Evolutionary conservation across 2,888 invertebrate genomes (phyloP).

Genomic region (Lathronympha strigana): DNA sequence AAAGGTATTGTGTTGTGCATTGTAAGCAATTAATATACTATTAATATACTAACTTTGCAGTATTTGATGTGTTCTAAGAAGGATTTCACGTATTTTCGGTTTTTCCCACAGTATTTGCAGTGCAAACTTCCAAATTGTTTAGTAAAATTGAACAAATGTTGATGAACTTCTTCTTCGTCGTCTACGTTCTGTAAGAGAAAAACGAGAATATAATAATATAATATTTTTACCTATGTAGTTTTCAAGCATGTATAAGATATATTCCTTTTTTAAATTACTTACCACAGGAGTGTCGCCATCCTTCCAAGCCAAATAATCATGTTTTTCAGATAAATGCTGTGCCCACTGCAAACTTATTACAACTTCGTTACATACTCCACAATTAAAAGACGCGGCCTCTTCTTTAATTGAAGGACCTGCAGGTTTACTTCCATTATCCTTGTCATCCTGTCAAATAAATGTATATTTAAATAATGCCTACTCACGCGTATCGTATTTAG

Average conservation of each 20-base stretch:
- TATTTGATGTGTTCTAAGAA: constrained; percentile 53
- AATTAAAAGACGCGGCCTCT: not conserved
- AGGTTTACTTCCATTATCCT: not conserved
- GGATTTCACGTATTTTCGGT: constrained; percentile 50
- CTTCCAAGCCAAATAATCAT: constrained; percentile 51
- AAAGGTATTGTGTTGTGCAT: too few relatives aligned
- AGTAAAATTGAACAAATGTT: constrained; percentile 29
- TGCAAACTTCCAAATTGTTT: constrained; percentile 24
- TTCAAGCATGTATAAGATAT: too few relatives aligned
- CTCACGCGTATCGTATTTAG: not conserved
- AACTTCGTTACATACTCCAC: constrained; percentile 48
- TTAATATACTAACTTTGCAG: constrained; percentile 47
- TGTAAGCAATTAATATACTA: not conserved
- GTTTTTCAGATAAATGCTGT: constrained; percentile 47
- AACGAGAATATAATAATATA: too few relatives aligned
- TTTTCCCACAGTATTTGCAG: constrained; percentile 30
- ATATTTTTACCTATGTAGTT: too few relatives aligned
- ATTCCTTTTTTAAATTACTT: constrained; percentile 30
- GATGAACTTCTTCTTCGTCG: constrained; percentile 26
- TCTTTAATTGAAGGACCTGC: not conserved
- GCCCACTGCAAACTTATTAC: constrained; percentile 44
- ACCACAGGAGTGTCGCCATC: constrained; percentile 48
- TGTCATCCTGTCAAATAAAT: constrained; percentile 6
- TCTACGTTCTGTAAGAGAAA: constrained; percentile 32
- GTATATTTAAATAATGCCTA: not conserved